Evolutionary conservation across 2,888 invertebrate genomes (phyloP).

Genomic region (Laothoe populi): DNA sequence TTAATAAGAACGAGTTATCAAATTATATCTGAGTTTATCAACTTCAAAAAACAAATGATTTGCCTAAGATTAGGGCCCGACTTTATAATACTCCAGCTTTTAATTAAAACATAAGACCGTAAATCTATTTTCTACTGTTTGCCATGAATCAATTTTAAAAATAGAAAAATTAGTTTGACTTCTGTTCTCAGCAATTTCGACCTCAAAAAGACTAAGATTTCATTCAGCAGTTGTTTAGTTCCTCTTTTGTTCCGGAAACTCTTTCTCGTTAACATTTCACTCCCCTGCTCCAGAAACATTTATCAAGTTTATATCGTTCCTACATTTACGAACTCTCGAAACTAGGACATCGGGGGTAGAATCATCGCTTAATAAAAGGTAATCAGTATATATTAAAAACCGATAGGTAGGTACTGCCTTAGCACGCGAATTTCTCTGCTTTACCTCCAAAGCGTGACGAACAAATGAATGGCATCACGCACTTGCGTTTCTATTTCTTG

Average conservation of each 20-base stretch:
- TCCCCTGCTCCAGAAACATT: conserved; percentile 13
- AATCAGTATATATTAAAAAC: conserved; percentile 18
- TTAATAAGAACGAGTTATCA: too few species aligned
- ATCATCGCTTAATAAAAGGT: conserved; percentile 20
- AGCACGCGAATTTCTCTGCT: conserved; percentile 16
- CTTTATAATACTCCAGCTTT: not conserved
- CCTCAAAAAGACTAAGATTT: too few species aligned
- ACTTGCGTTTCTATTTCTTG: conserved; percentile 6
- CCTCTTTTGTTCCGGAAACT: not conserved
- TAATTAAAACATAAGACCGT: not conserved
- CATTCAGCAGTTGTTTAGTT: too few species aligned
- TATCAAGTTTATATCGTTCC: conserved; percentile 12
- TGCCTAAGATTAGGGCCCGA: too few species aligned
- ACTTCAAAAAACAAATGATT: too few species aligned
- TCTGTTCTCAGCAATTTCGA: too few species aligned
- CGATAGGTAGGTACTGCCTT: conserved; percentile 21
- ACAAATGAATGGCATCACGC: conserved; percentile 27
- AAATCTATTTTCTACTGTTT: too few species aligned
- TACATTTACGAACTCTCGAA: not conserved
- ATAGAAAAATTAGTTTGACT: too few species aligned
- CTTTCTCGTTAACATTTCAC: conserved; percentile 13
- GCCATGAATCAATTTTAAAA: too few species aligned
- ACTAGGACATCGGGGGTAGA: conserved; percentile 14
- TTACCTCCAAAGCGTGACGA: conserved; percentile 23
- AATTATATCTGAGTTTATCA: too few species aligned